phyloP scores from a whole-genome alignment of 2,797 vertebrate species.

The Typhlichthys subterraneus region DNA sequence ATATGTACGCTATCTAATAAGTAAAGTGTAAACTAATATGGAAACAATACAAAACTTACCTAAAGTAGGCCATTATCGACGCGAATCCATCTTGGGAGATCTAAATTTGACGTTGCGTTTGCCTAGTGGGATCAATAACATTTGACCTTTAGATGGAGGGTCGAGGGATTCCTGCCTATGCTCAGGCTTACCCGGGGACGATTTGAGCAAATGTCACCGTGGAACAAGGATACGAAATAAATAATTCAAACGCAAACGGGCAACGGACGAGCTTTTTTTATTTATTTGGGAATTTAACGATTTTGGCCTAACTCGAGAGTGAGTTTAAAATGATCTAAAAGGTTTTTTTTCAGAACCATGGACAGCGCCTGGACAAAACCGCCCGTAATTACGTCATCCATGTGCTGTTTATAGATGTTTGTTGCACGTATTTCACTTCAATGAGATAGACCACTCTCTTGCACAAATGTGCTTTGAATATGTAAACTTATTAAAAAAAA shows the following conservation, averaged over 20 bases:
- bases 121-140: slow-evolving; percentile 65
- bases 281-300: neutral
- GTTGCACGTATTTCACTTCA: too few relatives aligned
- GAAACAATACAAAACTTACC: slow-evolving; percentile 10
- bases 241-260: slow-evolving; percentile 72
- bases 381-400: too few relatives aligned
- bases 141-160: slow-evolving; percentile 73
- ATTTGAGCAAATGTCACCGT: slow-evolving; percentile 77
- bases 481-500: too few relatives aligned
- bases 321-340: neutral
- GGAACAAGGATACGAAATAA: slow-evolving; percentile 47
- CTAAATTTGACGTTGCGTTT: slow-evolving; percentile 57
- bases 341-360: slow-evolving; percentile 22
- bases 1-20: neutral
- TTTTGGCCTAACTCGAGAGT: too few relatives aligned
- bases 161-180: slow-evolving; percentile 61
- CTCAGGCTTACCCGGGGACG: slow-evolving; percentile 57
- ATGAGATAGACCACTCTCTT: too few relatives aligned
- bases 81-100: slow-evolving; percentile 40
- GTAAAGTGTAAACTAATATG: neutral
- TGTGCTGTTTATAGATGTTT: too few relatives aligned
- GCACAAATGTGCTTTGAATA: too few relatives aligned
- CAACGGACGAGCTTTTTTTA: slow-evolving; percentile 60
- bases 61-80: slow-evolving; percentile 34
- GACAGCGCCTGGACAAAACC: slow-evolving; percentile 10